Conservation (phyloP, 2,797 vertebrate genomes). For the Ctenosaura bakeri region DNA sequence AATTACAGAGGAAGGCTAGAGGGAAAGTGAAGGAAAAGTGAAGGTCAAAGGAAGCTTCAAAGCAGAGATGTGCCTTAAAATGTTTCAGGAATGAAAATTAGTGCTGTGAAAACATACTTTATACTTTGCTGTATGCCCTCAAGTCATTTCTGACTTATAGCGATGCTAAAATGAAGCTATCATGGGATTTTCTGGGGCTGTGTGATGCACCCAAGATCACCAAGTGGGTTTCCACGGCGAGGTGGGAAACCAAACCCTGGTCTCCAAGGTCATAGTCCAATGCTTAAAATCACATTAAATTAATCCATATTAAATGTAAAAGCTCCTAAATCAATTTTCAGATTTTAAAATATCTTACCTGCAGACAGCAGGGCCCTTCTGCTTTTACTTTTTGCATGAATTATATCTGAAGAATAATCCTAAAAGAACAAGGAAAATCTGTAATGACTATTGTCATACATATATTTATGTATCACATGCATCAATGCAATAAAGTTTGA, state of each 20-base stretch:
- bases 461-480: not conserved
- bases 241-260: too few species aligned
- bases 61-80: not conserved
- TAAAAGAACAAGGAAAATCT: conserved; percentile 44
- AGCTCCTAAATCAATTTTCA: not conserved
- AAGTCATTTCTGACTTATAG: too few species aligned
- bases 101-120: not conserved
- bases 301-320: not conserved
- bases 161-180: too few species aligned
- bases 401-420: conserved; percentile 54
- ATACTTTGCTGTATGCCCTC: not conserved
- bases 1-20: not conserved
- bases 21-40: not conserved
- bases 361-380: conserved; percentile 48
- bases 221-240: too few species aligned
- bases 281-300: too few species aligned
- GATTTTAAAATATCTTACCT: conserved; percentile 68
- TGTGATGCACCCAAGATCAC: too few species aligned
- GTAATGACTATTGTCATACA: too few species aligned
- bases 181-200: too few species aligned
- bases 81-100: not conserved
- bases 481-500: not conserved
- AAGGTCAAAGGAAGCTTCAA: not conserved
- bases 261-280: too few species aligned
- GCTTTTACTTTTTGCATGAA: conserved; percentile 43